Evolutionary conservation across 2,888 invertebrate genomes (phyloP).

Genomic region (Microctonus aethiopoides): DNA sequence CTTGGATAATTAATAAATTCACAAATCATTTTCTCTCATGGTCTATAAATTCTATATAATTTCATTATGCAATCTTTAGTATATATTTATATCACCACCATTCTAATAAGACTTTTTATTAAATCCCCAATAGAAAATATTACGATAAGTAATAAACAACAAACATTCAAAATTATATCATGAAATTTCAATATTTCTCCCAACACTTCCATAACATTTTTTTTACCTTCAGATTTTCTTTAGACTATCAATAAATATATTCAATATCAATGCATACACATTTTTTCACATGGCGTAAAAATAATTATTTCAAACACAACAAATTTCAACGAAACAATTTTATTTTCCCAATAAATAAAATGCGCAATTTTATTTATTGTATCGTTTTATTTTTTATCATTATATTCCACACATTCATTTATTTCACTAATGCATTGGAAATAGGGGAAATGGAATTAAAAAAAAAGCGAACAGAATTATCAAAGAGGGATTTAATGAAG

Average conservation of each 20-base stretch:
- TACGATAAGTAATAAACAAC: background rate
- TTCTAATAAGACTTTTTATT: background rate
- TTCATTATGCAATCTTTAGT: too few relatives aligned
- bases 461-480: conserved; percentile 17
- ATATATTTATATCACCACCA: background rate
- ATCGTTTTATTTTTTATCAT: background rate
- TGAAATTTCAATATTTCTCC: background rate
- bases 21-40: too few relatives aligned
- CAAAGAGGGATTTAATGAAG: conserved; percentile 33
- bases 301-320: too few relatives aligned
- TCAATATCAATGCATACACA: too few relatives aligned
- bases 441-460: background rate
- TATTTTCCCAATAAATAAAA: background rate
- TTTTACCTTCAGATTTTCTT: too few relatives aligned
- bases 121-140: background rate
- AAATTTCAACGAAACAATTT: background rate
- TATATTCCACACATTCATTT: background rate
- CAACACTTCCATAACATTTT: too few relatives aligned
- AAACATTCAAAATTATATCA: background rate
- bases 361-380: too few relatives aligned
- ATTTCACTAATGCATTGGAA: background rate
- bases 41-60: too few relatives aligned
- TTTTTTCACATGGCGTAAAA: too few relatives aligned
- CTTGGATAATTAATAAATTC: too few relatives aligned
- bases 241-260: too few relatives aligned